A percentile compares a stretch with the other conserved stretches of the same genome.
Conservation (phyloP, 2,797 vertebrate genomes). For the Mus caroli region DNA sequence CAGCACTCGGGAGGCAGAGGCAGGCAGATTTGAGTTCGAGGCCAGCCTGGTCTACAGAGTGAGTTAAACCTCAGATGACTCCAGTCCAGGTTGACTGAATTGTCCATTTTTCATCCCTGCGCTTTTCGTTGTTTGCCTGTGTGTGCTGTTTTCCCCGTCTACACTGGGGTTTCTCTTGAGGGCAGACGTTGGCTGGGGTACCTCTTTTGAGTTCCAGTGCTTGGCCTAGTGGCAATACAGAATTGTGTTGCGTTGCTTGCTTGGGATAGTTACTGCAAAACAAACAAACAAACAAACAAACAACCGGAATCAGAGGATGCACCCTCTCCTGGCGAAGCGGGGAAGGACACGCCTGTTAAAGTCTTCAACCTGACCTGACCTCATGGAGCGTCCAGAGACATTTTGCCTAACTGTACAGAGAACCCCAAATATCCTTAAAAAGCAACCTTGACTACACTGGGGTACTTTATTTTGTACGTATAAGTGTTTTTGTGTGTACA, state of each 20-base stretch:
- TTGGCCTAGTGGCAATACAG: background rate
- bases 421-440: background rate
- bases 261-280: background rate
- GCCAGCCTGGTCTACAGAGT: too few species aligned
- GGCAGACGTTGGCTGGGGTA: background rate
- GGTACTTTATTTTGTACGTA: background rate
- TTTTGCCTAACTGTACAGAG: background rate
- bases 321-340: slow-evolving; percentile 62
- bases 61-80: background rate
- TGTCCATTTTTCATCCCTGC: background rate
- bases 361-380: slow-evolving; percentile 21
- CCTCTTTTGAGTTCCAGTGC: background rate
- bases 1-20: too few species aligned
- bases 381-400: background rate
- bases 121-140: background rate
- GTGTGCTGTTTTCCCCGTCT: background rate
- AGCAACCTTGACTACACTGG: background rate
- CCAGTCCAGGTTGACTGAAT: background rate
- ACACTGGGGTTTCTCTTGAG: background rate
- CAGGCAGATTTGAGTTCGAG: too few species aligned
- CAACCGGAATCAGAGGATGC: slow-evolving; percentile 1
- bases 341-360: slow-evolving; percentile 53
- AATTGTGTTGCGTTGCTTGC: background rate
- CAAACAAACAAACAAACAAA: too few species aligned
- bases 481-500: background rate